A percentile compares a stretch with the other conserved stretches of the same genome.
Evolutionary conservation across 2,888 invertebrate species (phyloP).

Genomic region (Frankliniella intonsa): DNA sequence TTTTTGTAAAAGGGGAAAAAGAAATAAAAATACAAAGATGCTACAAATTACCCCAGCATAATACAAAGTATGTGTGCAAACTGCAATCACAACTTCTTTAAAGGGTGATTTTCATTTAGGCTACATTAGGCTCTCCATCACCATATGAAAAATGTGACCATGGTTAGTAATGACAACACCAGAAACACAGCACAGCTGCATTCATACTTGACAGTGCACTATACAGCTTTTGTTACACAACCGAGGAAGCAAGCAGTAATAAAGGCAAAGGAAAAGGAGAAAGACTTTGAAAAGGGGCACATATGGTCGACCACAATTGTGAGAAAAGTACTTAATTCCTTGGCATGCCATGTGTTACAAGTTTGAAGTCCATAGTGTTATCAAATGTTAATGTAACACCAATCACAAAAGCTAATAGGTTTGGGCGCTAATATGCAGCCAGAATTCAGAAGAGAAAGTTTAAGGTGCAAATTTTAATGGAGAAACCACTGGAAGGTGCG

Average conservation of each 20-base stretch:
- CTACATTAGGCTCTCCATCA: constrained; percentile 28
- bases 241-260: neutral
- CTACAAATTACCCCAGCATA: neutral
- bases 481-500: constrained; percentile 50
- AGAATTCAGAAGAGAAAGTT: neutral
- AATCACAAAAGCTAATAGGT: constrained; percentile 13
- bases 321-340: constrained; percentile 13
- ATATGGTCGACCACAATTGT: constrained; percentile 33
- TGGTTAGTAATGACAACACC: constrained; percentile 30
- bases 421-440: neutral
- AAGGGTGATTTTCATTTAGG: neutral
- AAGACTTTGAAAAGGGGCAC: constrained; percentile 32
- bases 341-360: neutral
- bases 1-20: neutral
- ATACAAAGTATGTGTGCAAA: constrained; percentile 32
- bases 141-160: constrained; percentile 33
- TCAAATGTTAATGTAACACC: constrained; percentile 22
- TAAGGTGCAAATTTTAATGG: neutral
- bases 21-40: neutral
- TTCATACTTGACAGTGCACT: constrained; percentile 25
- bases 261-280: constrained; percentile 14
- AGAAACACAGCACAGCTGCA: constrained; percentile 31
- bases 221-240: constrained; percentile 30
- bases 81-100: constrained; percentile 36
- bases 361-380: neutral